Conservation (phyloP, 2,888 invertebrate species). For the Andrena praecox region DNA sequence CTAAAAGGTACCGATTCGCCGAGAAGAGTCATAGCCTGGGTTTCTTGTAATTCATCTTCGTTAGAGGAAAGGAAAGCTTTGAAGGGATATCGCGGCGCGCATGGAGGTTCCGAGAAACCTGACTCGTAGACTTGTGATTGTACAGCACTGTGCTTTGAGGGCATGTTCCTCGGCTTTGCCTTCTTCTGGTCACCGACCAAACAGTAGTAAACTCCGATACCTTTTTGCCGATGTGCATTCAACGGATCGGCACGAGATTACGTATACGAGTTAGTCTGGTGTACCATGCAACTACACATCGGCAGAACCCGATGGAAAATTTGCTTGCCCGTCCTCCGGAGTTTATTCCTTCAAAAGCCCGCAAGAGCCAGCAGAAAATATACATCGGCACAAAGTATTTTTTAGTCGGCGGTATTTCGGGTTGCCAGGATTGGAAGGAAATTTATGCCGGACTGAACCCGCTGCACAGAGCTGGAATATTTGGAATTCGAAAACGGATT, state of each 20-base stretch:
- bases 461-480: not conserved
- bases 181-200: not conserved
- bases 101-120: not conserved
- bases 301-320: not conserved
- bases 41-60: constrained; percentile 4
- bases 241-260: not conserved
- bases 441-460: constrained; percentile 17
- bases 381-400: constrained; percentile 5
- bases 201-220: not conserved
- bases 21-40: not conserved
- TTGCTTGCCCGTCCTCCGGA: not conserved
- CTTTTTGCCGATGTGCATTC: not conserved
- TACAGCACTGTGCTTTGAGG: not conserved
- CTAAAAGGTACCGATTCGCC: constrained; percentile 4
- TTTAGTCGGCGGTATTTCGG: not conserved
- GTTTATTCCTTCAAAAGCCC: not conserved
- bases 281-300: not conserved
- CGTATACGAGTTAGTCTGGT: not conserved
- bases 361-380: not conserved
- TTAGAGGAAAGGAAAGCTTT: constrained; percentile 1
- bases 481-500: constrained; percentile 12
- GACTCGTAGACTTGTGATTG: not conserved
- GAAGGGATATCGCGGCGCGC: not conserved
- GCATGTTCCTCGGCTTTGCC: not conserved
- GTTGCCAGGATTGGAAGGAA: not conserved